Evolutionary conservation across 2,113 vertebrate species (phyloP).

Genomic region (Crotalus viridis): DNA sequence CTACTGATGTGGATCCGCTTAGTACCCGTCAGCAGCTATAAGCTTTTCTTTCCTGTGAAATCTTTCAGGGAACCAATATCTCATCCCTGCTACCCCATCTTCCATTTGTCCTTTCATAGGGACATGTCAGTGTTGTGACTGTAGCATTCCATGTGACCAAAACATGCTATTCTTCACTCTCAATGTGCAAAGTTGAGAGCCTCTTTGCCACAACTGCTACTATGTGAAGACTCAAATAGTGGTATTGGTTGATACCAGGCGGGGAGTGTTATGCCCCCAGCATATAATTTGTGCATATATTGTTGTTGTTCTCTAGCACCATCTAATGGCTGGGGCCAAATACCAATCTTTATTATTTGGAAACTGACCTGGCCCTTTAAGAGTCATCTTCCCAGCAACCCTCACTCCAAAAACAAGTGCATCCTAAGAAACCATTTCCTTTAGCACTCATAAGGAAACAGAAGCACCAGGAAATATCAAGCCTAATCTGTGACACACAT

Average conservation of each 20-base stretch:
- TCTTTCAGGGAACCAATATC: accelerated
- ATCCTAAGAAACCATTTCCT: background rate
- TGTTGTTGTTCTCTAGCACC: too few species aligned
- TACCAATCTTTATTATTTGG: too few species aligned
- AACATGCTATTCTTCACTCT: background rate
- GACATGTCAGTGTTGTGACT: background rate
- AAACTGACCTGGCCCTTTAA: too few species aligned
- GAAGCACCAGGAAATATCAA: too few species aligned
- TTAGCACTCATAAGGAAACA: background rate
- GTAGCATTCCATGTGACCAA: background rate
- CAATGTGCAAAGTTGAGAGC: background rate
- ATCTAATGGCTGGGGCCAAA: too few species aligned
- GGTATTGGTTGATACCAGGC: too few species aligned
- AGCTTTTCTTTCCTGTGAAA: background rate
- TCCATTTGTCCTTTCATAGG: background rate
- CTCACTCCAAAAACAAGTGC: background rate
- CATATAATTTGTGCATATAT: too few species aligned
- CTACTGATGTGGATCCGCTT: background rate
- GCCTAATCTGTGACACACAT: too few species aligned
- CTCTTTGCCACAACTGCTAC: background rate
- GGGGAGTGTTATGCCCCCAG: too few species aligned
- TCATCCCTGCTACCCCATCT: background rate
- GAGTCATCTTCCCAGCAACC: background rate
- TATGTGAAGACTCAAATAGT: too few species aligned
- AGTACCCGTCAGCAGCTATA: accelerated